Conservation (phyloP, 2,113 vertebrate genomes). For the Turnix velox region DNA sequence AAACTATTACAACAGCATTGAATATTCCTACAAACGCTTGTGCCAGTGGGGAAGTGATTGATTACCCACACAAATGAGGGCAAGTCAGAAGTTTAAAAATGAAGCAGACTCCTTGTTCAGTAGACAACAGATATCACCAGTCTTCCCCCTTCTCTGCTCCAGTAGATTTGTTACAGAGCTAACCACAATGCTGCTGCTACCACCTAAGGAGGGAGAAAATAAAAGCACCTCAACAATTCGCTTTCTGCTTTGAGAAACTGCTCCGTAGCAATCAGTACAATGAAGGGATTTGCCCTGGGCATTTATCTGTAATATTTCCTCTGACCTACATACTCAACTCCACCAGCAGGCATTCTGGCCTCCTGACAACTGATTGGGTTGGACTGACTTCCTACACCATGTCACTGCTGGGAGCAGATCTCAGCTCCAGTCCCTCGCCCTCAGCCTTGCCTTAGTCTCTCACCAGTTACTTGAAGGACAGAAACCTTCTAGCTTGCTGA, state of each 20-base stretch:
- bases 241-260: neutral
- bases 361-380: neutral
- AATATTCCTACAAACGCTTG: neutral
- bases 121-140: neutral
- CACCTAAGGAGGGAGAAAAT: neutral
- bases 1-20: neutral
- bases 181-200: neutral
- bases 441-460: neutral
- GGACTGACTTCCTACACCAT: neutral
- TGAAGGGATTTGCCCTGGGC: neutral
- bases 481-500: neutral
- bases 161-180: neutral
- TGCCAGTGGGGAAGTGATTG: neutral
- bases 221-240: neutral
- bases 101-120: neutral
- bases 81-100: neutral
- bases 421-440: neutral
- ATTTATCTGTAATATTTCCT: neutral
- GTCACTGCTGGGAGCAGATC: neutral
- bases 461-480: neutral
- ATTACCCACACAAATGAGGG: neutral
- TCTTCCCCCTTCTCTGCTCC: neutral
- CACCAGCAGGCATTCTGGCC: accelerated
- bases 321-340: neutral
- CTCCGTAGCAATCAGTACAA: neutral